These are phyloP conservation scores for Centropus unirufus DNA, from an alignment of 2,113 vertebrate species.

Conservation along the genomic window DNA sequence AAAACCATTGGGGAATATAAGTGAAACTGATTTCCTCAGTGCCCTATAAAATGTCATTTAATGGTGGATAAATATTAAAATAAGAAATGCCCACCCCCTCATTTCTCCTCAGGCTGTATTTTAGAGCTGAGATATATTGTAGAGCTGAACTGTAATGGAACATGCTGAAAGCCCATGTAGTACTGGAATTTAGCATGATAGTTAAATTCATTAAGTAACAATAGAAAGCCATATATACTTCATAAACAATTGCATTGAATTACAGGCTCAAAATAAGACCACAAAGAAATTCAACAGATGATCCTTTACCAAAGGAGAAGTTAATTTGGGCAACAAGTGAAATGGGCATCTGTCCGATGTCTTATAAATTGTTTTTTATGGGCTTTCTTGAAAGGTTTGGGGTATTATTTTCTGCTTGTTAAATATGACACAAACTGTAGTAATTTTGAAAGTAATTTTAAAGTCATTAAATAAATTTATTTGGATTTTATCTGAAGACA, in stretches of 20 bases:
- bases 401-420: neutral
- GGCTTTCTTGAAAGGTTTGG: neutral
- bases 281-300: neutral
- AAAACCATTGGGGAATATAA: neutral
- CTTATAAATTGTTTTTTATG: neutral
- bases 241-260: neutral
- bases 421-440: neutral
- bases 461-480: neutral
- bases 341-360: neutral
- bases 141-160: neutral
- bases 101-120: neutral
- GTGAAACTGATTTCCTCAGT: conserved; percentile 16
- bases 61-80: neutral
- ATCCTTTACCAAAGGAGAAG: neutral
- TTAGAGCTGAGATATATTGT: neutral
- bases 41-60: conserved; percentile 13
- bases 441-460: neutral
- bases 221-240: neutral
- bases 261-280: neutral
- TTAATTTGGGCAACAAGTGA: conserved; percentile 39
- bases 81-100: neutral
- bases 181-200: neutral
- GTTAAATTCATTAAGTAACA: neutral
- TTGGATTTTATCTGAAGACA: neutral
- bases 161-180: fast-evolving